These are phyloP conservation scores for Liolophura sinensis DNA, from an alignment of 1,140 invertebrate genomes.

Conservation along the genomic window DNA sequence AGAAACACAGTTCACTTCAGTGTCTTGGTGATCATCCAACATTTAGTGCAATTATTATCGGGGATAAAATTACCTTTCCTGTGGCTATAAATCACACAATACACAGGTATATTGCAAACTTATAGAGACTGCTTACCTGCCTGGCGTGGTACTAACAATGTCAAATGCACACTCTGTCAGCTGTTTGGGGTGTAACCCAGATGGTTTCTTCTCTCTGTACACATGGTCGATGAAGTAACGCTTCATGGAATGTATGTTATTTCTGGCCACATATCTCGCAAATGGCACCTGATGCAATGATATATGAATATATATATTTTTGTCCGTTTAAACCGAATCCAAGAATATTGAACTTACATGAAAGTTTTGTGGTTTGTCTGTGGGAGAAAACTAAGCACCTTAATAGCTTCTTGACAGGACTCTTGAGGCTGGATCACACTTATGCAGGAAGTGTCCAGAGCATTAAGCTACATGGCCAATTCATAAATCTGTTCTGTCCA, in stretches of 20 bases:
- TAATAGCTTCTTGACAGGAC: too few species aligned
- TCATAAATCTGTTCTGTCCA: background rate
- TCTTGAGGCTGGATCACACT: background rate
- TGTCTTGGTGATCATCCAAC: too few species aligned
- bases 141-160: slow-evolving; percentile 72
- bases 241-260: slow-evolving; percentile 75
- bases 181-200: slow-evolving; percentile 85
- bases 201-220: slow-evolving; percentile 80
- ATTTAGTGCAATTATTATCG: too few species aligned
- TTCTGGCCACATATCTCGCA: slow-evolving; percentile 81
- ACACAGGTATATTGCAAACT: background rate
- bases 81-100: too few species aligned
- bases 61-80: too few species aligned
- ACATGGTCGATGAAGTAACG: slow-evolving; percentile 86
- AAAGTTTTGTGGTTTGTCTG: background rate
- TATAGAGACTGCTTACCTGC: slow-evolving; percentile 22
- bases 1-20: too few species aligned
- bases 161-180: slow-evolving; percentile 92
- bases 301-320: too few species aligned
- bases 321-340: background rate
- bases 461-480: background rate
- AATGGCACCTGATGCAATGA: slow-evolving; percentile 65
- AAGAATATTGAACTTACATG: background rate
- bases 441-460: background rate
- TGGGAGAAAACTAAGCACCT: too few species aligned